Evolutionary conservation across 2,888 invertebrate species (phyloP).

Genomic region (Aporophyla nigra): DNA sequence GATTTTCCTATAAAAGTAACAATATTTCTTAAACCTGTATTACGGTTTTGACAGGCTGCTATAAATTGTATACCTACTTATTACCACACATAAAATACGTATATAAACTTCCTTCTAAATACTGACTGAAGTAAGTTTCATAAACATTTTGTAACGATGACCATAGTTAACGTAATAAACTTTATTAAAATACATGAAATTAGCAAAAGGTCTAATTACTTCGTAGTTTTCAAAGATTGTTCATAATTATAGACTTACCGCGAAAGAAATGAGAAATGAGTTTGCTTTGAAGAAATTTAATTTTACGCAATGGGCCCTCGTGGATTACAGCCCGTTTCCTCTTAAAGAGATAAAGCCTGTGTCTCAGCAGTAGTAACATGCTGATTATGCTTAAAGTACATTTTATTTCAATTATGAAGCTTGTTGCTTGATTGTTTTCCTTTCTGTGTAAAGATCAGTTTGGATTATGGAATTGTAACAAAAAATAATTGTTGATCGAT

Average conservation of each 20-base stretch:
- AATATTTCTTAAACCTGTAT: too few species aligned
- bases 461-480: too few species aligned
- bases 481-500: neutral
- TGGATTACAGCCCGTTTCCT: neutral
- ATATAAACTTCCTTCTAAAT: neutral
- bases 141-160: neutral
- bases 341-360: neutral
- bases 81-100: too few species aligned
- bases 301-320: neutral
- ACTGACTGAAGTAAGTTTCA: neutral
- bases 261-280: neutral
- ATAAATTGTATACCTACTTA: too few species aligned
- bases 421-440: neutral
- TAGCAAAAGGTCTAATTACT: neutral
- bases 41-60: too few species aligned
- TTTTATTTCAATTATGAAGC: neutral
- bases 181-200: slow-evolving; percentile 20
- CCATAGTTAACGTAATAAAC: neutral
- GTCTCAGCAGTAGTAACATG: neutral
- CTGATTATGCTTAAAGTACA: neutral
- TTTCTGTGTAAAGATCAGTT: neutral
- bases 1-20: too few species aligned
- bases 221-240: neutral
- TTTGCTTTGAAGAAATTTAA: neutral
- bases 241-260: neutral